Evolutionary conservation across 2,888 invertebrate species (phyloP), one percentile per base, ranked within the genome.

Genomic region (Heteromurus nitidus): DNA sequence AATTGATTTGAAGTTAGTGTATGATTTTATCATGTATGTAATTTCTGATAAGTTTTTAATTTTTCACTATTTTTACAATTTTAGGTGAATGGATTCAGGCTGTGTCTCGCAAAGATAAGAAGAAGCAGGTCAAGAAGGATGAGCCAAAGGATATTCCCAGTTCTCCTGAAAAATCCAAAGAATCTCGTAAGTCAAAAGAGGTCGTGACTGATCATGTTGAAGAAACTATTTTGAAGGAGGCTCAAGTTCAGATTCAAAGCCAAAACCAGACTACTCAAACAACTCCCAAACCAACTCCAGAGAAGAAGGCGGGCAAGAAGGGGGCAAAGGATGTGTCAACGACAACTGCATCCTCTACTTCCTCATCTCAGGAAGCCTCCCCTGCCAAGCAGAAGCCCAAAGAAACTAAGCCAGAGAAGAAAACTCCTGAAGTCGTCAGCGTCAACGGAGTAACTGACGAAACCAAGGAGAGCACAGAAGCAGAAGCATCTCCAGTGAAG

Each of bases 21-120:
- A n/a, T 64, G 36, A 18, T 68, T 68, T 67, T 47, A n/a, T 62
- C 36, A 73, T 42, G 18, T 2, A 73, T 55, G 62, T 60, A 28
- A 50, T 67, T 42, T 20, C 31, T 28, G 9, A 11, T n/a, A n/a
- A n/a, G n/a, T n/a, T n/a, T n/a, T n/a, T n/a, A n/a, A n/a, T n/a
- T n/a, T n/a, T 44, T 68, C 13, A 28, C 30, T 65, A 55, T 69
- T 36, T 9, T 36, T 36, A n/a, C 3, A n/a, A 65, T 50, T 87
- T 31, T 82, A 91, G 91, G 91, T 58, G 92, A 92, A 67, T 95
- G 95, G 95, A 93, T 94, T 82, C 90, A 90, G 92, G 93, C 94
- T 86, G 90, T 93, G 82, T 91, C 93, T 88, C 91, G 93, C 89
- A 91, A 92, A 88, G 94, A 94, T 82, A 94, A 94, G 89, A 94